These are phyloP conservation scores for Cryptotis parvus DNA, from an alignment of 2,113 vertebrate species.

Conservation along the genomic window DNA sequence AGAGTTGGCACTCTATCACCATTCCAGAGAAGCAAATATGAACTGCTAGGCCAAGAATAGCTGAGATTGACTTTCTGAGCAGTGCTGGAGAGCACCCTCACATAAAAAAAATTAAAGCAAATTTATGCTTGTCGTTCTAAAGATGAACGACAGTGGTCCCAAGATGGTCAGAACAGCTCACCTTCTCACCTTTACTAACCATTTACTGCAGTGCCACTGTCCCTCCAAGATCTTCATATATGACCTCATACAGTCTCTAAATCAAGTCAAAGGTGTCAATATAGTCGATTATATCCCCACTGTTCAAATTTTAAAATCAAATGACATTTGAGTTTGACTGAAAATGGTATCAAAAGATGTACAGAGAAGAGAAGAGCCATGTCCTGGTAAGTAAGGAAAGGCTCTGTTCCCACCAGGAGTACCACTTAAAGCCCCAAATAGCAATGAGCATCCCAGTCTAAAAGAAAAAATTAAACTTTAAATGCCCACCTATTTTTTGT, in stretches of 20 bases:
- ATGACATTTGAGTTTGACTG: neutral
- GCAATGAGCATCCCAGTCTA: neutral
- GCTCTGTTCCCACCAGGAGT: neutral
- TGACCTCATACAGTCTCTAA: neutral
- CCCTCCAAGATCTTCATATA: fast-evolving
- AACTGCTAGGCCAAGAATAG: too few relatives aligned
- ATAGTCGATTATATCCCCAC: too few relatives aligned
- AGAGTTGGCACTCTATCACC: too few relatives aligned
- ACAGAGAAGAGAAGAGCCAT: fast-evolving
- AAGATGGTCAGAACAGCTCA: fast-evolving
- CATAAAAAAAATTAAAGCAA: neutral
- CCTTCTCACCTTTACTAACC: neutral
- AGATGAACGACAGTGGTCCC: too few relatives aligned
- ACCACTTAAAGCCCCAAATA: neutral
- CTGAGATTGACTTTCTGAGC: too few relatives aligned
- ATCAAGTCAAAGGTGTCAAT: too few relatives aligned
- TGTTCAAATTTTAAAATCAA: neutral
- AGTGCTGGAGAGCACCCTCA: neutral
- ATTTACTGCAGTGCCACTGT: fast-evolving
- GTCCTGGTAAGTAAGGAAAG: neutral
- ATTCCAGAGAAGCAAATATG: too few relatives aligned
- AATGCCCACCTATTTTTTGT: too few relatives aligned
- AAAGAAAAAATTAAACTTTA: too few relatives aligned
- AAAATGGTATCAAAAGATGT: fast-evolving
- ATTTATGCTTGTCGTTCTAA: too few relatives aligned